Evolutionary conservation across 2,797 vertebrate species (phyloP).

Genomic region (Ceryle rudis): DNA sequence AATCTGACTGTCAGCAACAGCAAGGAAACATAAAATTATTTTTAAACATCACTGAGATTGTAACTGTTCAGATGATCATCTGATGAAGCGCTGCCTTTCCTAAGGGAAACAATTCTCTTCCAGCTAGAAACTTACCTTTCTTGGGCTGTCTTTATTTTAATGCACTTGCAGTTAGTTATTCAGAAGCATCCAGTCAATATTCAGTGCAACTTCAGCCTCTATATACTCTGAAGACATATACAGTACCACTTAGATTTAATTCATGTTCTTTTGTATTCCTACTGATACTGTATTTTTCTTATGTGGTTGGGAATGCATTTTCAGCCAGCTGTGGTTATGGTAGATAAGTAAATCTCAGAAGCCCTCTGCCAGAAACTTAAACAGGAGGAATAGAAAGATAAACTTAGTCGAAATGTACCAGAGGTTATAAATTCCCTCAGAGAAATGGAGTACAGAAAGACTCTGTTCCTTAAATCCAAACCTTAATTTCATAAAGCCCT

Average conservation of each 20-base stretch:
- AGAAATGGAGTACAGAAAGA: neutral
- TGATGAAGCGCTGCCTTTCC: neutral
- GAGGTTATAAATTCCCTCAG: neutral
- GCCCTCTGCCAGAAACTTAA: neutral
- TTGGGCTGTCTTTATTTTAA: neutral
- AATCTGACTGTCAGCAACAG: neutral
- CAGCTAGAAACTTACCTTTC: neutral
- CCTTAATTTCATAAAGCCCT: neutral
- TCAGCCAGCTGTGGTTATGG: neutral
- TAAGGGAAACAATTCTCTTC: neutral
- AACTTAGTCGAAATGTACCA: neutral
- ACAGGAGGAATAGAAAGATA: neutral
- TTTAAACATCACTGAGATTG: neutral
- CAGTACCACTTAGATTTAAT: neutral
- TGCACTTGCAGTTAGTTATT: neutral
- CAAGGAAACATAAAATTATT: neutral
- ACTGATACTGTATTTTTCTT: neutral
- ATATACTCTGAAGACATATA: neutral
- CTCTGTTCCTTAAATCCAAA: neutral
- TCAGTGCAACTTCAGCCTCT: neutral
- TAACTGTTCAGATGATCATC: neutral
- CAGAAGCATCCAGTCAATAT: neutral
- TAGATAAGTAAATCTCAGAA: neutral
- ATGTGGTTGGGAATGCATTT: neutral
- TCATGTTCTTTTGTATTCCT: neutral